These are phyloP conservation scores for Linyphia triangularis DNA, from an alignment of 2,888 invertebrate species.

Conservation along the genomic window DNA sequence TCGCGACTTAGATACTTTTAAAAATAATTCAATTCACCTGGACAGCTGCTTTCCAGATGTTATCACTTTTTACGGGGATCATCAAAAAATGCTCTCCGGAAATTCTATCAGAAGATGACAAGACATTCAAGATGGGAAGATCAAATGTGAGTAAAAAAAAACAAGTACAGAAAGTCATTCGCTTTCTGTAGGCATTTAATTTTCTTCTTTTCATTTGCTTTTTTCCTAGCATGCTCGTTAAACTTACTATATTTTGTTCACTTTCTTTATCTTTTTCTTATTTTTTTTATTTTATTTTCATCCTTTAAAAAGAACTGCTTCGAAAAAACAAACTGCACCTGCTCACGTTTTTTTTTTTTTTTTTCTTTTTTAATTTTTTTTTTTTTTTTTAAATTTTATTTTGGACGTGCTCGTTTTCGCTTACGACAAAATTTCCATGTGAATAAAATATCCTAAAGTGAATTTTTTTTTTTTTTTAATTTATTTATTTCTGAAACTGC, in stretches of 20 bases:
- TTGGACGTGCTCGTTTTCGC: constrained; percentile 36
- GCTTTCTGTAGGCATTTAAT: constrained; percentile 64
- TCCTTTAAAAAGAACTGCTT: constrained; percentile 35
- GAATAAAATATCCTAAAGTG: background rate
- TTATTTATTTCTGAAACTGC: background rate
- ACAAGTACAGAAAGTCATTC: constrained; percentile 64
- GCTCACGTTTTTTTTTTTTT: constrained; percentile 28
- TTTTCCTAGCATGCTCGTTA: constrained; percentile 28
- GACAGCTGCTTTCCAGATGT: constrained; percentile 13
- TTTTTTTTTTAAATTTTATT: too few species aligned
- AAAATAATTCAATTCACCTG: constrained; percentile 18
- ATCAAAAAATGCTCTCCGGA: constrained; percentile 50
- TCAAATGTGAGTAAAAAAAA: constrained; percentile 68
- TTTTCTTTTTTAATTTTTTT: too few species aligned
- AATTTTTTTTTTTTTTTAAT: constrained; percentile 2
- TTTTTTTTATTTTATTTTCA: constrained; percentile 21
- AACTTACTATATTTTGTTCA: background rate
- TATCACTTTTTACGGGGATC: constrained; percentile 36
- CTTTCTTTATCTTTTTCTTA: constrained; percentile 8
- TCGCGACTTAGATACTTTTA: background rate
- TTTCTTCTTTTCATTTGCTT: constrained; percentile 63
- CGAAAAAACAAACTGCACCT: constrained; percentile 52
- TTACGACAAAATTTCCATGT: constrained; percentile 2
- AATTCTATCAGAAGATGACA: constrained; percentile 45
- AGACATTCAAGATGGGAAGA: constrained; percentile 28